These are phyloP conservation scores for Mallotus villosus DNA, from an alignment of 2,797 vertebrate genomes.

Conservation along the genomic window DNA sequence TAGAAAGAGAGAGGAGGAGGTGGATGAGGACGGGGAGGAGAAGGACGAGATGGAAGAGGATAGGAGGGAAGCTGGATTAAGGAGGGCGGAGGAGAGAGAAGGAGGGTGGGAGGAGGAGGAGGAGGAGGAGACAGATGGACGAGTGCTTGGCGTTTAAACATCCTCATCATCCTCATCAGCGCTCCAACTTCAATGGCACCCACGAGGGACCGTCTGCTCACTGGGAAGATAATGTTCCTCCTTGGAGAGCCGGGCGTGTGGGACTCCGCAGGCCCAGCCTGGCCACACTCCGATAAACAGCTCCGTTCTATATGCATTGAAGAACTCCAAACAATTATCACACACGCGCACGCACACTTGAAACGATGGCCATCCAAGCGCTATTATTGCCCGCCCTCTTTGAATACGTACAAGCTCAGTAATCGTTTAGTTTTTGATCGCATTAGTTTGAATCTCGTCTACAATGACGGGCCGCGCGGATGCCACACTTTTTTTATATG, in stretches of 20 bases:
- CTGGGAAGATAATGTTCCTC: constrained; percentile 67
- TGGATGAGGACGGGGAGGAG: neutral
- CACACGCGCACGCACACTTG: constrained; percentile 45
- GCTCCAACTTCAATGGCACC: constrained; percentile 62
- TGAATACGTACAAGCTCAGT: constrained; percentile 57
- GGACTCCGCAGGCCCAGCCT: constrained; percentile 55
- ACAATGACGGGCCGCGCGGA: constrained; percentile 57
- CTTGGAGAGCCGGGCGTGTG: constrained; percentile 68
- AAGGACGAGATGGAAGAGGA: constrained; percentile 27
- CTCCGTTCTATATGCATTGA: constrained; percentile 58
- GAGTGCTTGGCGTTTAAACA: constrained; percentile 59
- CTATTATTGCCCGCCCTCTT: constrained; percentile 11
- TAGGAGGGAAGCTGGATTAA: neutral
- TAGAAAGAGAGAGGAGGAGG: neutral
- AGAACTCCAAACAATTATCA: constrained; percentile 44
- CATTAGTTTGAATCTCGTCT: constrained; percentile 61
- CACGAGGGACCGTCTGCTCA: constrained; percentile 61
- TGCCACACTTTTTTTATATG: constrained; percentile 73
- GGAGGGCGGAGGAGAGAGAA: neutral
- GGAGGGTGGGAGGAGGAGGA: neutral
- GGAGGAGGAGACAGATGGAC: constrained; percentile 67
- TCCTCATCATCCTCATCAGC: constrained; percentile 72
- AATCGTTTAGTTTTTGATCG: constrained; percentile 57
- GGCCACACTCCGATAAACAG: constrained; percentile 58
- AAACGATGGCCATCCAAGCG: constrained; percentile 42